Conservation (phyloP, 2,113 vertebrate genomes). For the Sander vitreus region DNA sequence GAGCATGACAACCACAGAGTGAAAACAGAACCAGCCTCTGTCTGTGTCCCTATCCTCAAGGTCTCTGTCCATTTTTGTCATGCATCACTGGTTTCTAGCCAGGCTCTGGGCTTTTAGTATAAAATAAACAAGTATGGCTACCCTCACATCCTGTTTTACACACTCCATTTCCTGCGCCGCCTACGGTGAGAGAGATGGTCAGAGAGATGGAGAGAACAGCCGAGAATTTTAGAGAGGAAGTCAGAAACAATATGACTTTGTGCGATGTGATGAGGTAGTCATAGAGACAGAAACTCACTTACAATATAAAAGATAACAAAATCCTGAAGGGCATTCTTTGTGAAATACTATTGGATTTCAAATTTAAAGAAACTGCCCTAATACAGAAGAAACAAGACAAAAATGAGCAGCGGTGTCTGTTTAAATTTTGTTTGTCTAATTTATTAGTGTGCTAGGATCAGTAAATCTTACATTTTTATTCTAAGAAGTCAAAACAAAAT, state of each 20-base stretch:
- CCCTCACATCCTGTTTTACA: conserved; percentile 68
- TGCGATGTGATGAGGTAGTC: conserved; percentile 22
- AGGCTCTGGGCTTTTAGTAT: conserved; percentile 32
- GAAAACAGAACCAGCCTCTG: conserved; percentile 4
- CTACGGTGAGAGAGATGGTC: conserved; percentile 51
- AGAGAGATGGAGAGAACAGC: not conserved
- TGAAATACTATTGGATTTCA: not conserved
- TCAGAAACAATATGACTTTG: conserved; percentile 35
- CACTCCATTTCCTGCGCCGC: conserved; percentile 61
- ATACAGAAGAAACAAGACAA: not conserved
- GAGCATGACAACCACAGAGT: not conserved
- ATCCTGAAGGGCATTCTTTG: conserved; percentile 27
- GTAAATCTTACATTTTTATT: not conserved
- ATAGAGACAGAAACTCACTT: conserved; percentile 49
- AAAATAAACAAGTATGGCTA: conserved; percentile 62
- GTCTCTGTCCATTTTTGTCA: conserved; percentile 33
- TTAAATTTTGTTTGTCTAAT: too few relatives aligned
- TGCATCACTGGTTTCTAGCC: conserved; percentile 26
- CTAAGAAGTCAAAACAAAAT: not conserved
- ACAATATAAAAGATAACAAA: conserved; percentile 27
- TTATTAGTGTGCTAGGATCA: not conserved
- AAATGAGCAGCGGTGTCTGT: conserved; percentile 11
- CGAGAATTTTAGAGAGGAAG: conserved; percentile 26
- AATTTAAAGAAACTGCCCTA: conserved; percentile 14
- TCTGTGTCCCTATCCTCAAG: conserved; percentile 1